Conservation (phyloP, 2,888 invertebrate genomes). For the Apotomis turbidana region DNA sequence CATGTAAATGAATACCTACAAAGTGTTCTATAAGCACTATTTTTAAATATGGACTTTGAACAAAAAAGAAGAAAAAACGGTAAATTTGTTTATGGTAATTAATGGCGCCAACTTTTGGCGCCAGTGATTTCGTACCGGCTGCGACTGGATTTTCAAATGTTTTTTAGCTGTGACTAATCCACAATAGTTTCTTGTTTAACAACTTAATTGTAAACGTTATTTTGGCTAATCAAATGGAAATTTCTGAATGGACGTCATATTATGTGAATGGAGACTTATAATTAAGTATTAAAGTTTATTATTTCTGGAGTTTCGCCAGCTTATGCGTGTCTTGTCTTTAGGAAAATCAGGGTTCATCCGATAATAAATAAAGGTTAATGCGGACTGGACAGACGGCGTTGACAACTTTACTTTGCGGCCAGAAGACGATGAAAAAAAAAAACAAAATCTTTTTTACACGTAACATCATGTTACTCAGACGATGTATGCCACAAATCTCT, state of each 20-base stretch:
- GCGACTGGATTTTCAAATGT: not conserved
- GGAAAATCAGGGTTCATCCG: conserved; percentile 58
- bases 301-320: conserved; percentile 61
- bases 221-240: conserved; percentile 1
- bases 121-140: conserved; percentile 8
- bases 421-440: conserved; percentile 55
- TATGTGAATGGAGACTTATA: conserved; percentile 47
- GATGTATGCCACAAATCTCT: conserved; percentile 1
- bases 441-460: conserved; percentile 47
- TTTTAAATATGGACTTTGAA: conserved; percentile 9
- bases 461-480: conserved; percentile 23
- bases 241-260: conserved; percentile 29
- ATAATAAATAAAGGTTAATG: conserved; percentile 66
- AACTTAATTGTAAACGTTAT: conserved; percentile 10
- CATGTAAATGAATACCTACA: not conserved
- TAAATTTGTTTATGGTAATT: conserved; percentile 31
- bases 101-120: conserved; percentile 25
- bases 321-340: conserved; percentile 46
- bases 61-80: conserved; percentile 14
- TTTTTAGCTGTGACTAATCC: conserved; percentile 19
- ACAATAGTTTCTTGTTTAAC: not conserved
- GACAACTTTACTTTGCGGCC: conserved; percentile 67
- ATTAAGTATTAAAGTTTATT: conserved; percentile 53
- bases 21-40: not conserved
- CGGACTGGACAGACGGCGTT: conserved; percentile 64